Base-by-base conservation (phyloP, 2,113 vertebrate species). In the Anas platyrhynchos region DNA sequence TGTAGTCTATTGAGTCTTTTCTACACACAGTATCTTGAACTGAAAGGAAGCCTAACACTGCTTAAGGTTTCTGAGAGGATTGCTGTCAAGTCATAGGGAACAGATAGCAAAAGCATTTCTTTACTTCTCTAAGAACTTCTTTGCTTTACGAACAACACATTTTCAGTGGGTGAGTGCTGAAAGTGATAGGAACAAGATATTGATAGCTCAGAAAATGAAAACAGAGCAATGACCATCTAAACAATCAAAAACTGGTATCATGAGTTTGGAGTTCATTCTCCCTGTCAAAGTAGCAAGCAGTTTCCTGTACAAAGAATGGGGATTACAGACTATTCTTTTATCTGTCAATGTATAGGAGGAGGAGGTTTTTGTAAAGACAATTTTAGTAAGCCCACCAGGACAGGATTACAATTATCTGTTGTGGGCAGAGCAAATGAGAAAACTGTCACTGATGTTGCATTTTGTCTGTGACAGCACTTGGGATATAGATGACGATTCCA, bases 381-480 rank as follows among this genome's bases (percentile, higher is more conserved):
- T 95, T 96, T 81, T 76, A 62, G 55, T 67, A 94, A 95, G 23
- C 79, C 29, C 91, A 93, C 71, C 25, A 83, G 73, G 62, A 94
- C 61, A 91, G 80, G 96, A 95, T 86, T 83, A 85, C 59, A 92
- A 91, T 93, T 92, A 65, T 55, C 83, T 69, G 71, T 75, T 87
- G 34, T 77, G 27, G 71, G 38, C 54, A 81, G 72, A 95, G 88
- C 76, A 92, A 93, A 96, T 86, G 38, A 93, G 94, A 95, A 93
- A 92, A 83, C n/a, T 0, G 0, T 36, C 78, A 73, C 69, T 65
- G 75, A 71, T 50, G 55, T 43, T 68, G 54, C 52, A 13, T 89
- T 95, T 88, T 65, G 3, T 27, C 82, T 92, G 66, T 25, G 50
- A 73, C 72, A 88, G 88, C 74, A 86, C 16, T 50, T 66, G 75